Conservation (phyloP, 2,888 invertebrate genomes). For the Rhagophthalmus giganteus region DNA sequence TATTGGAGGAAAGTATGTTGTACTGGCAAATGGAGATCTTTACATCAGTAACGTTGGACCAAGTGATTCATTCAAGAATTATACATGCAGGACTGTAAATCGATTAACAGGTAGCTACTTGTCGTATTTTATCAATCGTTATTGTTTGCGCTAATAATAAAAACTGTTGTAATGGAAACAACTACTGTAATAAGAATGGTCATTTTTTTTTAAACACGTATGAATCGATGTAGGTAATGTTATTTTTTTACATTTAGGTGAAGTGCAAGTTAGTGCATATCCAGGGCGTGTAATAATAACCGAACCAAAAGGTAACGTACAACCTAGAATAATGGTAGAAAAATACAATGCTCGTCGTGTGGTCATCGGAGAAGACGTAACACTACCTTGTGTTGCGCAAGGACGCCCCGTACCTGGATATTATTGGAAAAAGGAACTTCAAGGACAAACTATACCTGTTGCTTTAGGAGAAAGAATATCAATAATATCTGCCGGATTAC, state of each 20-base stretch:
- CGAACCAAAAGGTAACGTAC: constrained; percentile 76
- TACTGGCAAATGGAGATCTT: constrained; percentile 79
- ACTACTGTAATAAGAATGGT: too few species aligned
- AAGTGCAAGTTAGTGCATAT: constrained; percentile 62
- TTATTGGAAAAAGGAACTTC: constrained; percentile 78
- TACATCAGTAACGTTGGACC: constrained; percentile 80
- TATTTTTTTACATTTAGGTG: too few species aligned
- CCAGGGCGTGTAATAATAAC: constrained; percentile 70
- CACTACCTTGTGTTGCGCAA: constrained; percentile 77
- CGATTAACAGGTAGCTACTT: constrained; percentile 72
- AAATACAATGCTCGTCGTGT: constrained; percentile 70
- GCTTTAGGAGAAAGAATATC: constrained; percentile 66
- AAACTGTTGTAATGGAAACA: too few species aligned
- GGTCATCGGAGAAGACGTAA: constrained; percentile 72
- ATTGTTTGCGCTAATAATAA: too few species aligned
- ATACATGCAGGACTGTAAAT: constrained; percentile 81
- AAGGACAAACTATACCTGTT: constrained; percentile 68
- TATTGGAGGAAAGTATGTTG: constrained; percentile 74
- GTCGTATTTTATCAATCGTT: constrained; percentile 13
- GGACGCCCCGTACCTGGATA: constrained; percentile 80
- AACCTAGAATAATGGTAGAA: constrained; percentile 73
- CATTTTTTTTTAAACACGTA: too few species aligned
- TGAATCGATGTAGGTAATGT: too few species aligned
- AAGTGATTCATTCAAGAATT: constrained; percentile 77
- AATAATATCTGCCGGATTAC: constrained; percentile 65